Evolutionary conservation across 2,888 invertebrate genomes (phyloP).

Genomic region (Byasa hedistus): DNA sequence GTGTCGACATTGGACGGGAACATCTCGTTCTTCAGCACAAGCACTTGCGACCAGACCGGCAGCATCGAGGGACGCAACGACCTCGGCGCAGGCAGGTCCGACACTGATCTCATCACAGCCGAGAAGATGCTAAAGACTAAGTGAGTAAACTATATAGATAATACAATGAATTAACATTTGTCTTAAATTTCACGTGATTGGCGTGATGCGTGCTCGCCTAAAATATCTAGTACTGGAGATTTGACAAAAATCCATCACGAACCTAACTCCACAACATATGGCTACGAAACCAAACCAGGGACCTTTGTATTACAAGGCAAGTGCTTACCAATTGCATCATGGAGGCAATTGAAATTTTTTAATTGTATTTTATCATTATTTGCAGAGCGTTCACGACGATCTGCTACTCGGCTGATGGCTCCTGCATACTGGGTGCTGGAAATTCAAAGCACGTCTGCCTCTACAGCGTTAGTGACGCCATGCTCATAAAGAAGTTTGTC

Average conservation of each 20-base stretch:
- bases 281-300: too few relatives aligned
- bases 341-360: too few relatives aligned
- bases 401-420: conserved; percentile 96
- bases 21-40: conserved; percentile 89
- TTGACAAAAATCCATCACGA: too few relatives aligned
- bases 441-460: conserved; percentile 97
- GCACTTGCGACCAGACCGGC: conserved; percentile 84
- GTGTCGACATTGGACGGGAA: conserved; percentile 94
- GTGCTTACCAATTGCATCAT: too few relatives aligned
- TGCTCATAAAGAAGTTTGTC: conserved; percentile 94
- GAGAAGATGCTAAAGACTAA: conserved; percentile 91
- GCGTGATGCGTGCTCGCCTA: too few relatives aligned
- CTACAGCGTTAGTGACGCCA: conserved; percentile 90
- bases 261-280: too few relatives aligned
- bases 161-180: too few relatives aligned
- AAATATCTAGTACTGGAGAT: too few relatives aligned
- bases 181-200: too few relatives aligned
- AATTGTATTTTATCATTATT: conserved; percentile 33
- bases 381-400: conserved; percentile 93
- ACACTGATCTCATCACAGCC: conserved; percentile 92
- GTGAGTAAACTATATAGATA: conserved; percentile 76
- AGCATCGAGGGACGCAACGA: conserved; percentile 94
- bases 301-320: too few relatives aligned
- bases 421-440: conserved; percentile 93
- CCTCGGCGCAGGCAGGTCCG: conserved; percentile 90